Base-by-base conservation (phyloP, 2,888 invertebrate genomes). In the Seira musarum region DNA sequence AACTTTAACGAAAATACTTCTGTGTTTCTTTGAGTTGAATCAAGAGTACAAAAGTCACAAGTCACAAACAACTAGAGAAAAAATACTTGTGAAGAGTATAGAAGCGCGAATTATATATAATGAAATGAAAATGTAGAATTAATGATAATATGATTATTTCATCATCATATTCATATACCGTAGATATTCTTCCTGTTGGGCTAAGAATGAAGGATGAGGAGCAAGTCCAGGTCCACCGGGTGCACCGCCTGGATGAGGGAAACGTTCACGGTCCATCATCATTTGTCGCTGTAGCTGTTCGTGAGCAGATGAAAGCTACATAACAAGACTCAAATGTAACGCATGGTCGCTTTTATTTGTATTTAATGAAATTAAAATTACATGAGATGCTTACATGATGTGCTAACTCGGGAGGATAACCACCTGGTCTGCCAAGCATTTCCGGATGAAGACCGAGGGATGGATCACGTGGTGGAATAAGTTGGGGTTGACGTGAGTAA, bases 271-370 rank as follows among this genome's bases (percentile, higher is more conserved):
- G 89, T 96, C 96, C 90, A 96, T 88, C 89, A 95, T 90, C 89
- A 96, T 91, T 88, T 96, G 95, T 85, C 96, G 92, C 89, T 95
- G 95, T 84, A 96, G 90, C 88, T 95, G 95, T 89, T 96, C 96
- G 88, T 95, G 95, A 83, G 95, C 95, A 75, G 88, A 91, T 88
- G 87, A 67, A 21, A 13, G 6, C 22, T 1, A 66, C 66, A 66
- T 87, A 86, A 74, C 73, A 83, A 81, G 15, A 69, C 19, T 17
- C n/a, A 60, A 22, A 21, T 24, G 19, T 17, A 25, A 22, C 21
- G 8, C 22, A 72, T n/a, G n/a, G n/a, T n/a, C 10, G 60, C 49
- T 19, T 19, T 19, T 21, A 53, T n/a, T 49, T 49, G 15, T 6
- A 30, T 8, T 13, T 17, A n/a, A 24, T 24, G n/a, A 1, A 25